A percentile compares a stretch with the other conserved stretches of the same genome.
These are phyloP conservation scores for Microctenopoma steveboyesi DNA, from an alignment of 2,797 vertebrate species.

Conservation along the genomic window DNA sequence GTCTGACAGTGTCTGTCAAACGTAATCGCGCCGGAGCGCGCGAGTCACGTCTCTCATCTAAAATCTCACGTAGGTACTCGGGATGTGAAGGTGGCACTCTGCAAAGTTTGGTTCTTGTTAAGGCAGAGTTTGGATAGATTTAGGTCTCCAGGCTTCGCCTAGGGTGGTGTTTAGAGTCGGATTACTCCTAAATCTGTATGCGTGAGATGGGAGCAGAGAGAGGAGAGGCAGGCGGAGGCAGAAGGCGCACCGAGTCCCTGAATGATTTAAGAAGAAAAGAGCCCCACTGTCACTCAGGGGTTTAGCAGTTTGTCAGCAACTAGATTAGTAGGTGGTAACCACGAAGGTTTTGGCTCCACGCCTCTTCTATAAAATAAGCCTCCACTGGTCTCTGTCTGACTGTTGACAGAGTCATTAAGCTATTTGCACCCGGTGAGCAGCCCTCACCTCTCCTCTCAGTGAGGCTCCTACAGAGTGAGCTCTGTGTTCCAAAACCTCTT, in stretches of 20 bases:
- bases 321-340: conserved; percentile 69
- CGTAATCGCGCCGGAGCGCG: conserved; percentile 25
- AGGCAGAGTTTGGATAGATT: conserved; percentile 67
- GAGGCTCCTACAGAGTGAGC: conserved; percentile 39
- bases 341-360: conserved; percentile 61
- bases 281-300: conserved; percentile 57
- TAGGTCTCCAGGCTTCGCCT: conserved; percentile 58
- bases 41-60: not conserved
- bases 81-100: conserved; percentile 35
- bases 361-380: conserved; percentile 53
- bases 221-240: conserved; percentile 27
- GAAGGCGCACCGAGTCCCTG: conserved; percentile 33
- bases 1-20: conserved; percentile 52
- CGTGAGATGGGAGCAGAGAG: conserved; percentile 36
- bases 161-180: conserved; percentile 75
- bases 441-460: conserved; percentile 38
- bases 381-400: conserved; percentile 46
- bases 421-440: conserved; percentile 37
- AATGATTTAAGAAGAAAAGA: conserved; percentile 58
- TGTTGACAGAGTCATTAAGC: conserved; percentile 60
- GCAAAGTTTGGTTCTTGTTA: conserved; percentile 47
- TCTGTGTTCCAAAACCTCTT: conserved; percentile 41
- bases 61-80: not conserved
- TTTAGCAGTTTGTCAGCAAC: conserved; percentile 66
- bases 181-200: conserved; percentile 80